Conservation (phyloP, 2,797 vertebrate genomes). For the Muscicapa comitata region DNA sequence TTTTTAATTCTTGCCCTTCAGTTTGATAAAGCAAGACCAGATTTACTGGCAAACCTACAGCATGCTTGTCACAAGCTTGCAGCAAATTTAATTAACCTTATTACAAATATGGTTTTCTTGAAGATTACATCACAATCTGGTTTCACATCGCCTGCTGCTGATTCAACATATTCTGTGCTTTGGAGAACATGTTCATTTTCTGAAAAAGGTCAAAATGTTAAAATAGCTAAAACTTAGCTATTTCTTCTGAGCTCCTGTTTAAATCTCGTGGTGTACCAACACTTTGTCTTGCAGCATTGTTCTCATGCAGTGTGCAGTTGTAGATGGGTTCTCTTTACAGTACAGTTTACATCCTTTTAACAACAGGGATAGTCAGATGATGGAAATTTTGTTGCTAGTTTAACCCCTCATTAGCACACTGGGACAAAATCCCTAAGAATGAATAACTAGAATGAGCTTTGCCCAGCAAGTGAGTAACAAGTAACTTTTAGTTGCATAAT, state of each 20-base stretch:
- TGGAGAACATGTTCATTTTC: slow-evolving; percentile 70
- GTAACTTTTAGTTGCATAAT: not conserved
- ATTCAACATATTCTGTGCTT: slow-evolving; percentile 68
- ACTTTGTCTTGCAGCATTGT: not conserved
- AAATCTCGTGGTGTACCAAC: not conserved
- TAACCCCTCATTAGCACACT: not conserved
- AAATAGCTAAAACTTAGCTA: slow-evolving; percentile 55
- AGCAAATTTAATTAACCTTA: slow-evolving; percentile 80
- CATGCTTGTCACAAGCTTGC: slow-evolving; percentile 68
- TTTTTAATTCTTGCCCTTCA: slow-evolving; percentile 57
- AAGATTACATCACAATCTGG: slow-evolving; percentile 74
- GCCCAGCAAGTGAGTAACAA: not conserved
- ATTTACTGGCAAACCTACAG: slow-evolving; percentile 73
- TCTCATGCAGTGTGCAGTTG: not conserved
- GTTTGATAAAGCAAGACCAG: slow-evolving; percentile 70
- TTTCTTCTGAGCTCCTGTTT: not conserved
- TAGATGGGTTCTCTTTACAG: not conserved
- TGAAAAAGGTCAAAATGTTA: slow-evolving; percentile 68
- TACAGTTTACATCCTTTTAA: not conserved
- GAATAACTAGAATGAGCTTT: not conserved
- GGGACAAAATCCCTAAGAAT: not conserved
- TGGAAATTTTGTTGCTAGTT: not conserved
- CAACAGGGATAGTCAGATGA: not conserved
- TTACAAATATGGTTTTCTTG: slow-evolving; percentile 76
- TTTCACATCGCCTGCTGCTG: slow-evolving; percentile 61